These are phyloP conservation scores for Caranx ignobilis DNA, from an alignment of 2,113 vertebrate genomes.

Conservation along the genomic window DNA sequence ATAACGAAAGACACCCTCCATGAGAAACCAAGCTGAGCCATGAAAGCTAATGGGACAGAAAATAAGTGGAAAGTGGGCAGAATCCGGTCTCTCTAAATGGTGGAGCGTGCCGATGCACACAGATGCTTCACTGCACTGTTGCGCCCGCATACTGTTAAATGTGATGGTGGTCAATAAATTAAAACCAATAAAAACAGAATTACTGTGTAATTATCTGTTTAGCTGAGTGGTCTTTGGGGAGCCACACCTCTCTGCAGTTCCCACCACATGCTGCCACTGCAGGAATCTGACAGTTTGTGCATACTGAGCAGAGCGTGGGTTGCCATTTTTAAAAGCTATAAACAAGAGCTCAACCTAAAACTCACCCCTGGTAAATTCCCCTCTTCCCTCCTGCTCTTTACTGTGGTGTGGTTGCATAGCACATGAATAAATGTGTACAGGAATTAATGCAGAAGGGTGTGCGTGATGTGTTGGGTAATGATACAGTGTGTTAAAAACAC, in stretches of 20 bases:
- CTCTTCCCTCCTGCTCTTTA: slow-evolving; percentile 36
- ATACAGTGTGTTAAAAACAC: slow-evolving; percentile 63
- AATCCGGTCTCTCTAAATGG: not conserved
- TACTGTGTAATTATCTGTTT: slow-evolving; percentile 51
- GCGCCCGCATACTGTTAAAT: slow-evolving; percentile 9
- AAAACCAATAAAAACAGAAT: slow-evolving; percentile 27
- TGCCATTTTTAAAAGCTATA: slow-evolving; percentile 48
- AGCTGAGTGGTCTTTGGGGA: slow-evolving; percentile 14
- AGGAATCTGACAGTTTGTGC: slow-evolving; percentile 26
- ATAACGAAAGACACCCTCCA: not conserved
- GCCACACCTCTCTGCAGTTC: slow-evolving; percentile 48
- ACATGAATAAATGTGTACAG: slow-evolving; percentile 39
- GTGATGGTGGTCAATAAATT: slow-evolving; percentile 18
- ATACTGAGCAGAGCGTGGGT: slow-evolving; percentile 10
- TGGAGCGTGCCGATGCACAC: not conserved
- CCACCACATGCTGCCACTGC: slow-evolving; percentile 12
- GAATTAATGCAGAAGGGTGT: slow-evolving; percentile 47
- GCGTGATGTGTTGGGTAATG: slow-evolving; percentile 64
- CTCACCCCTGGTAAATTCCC: slow-evolving; percentile 42
- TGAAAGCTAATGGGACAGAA: not conserved
- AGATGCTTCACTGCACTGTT: slow-evolving; percentile 6
- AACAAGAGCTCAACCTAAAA: slow-evolving; percentile 59
- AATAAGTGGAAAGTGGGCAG: not conserved
- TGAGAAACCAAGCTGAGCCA: not conserved
- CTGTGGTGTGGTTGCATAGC: slow-evolving; percentile 51